Percentiles rank a stretch among this genome's conserved stretches.
Evolutionary conservation across 2,888 invertebrate species (phyloP).

Genomic region (Harpalus rubripes): DNA sequence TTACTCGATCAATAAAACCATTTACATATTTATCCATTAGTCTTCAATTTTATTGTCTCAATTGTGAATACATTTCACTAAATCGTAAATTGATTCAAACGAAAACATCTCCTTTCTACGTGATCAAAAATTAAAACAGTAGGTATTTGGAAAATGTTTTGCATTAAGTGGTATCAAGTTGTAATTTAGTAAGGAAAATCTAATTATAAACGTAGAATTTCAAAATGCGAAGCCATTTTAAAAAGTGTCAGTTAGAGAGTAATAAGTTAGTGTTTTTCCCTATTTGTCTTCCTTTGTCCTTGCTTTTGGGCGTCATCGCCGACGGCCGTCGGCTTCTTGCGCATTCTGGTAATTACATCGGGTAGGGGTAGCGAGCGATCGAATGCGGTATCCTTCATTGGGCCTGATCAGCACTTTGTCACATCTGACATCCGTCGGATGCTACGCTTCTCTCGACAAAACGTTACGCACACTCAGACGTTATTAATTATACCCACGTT

Average conservation of each 20-base stretch:
- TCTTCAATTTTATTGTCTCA: conserved; percentile 40
- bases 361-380: conserved; percentile 55
- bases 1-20: conserved; percentile 44
- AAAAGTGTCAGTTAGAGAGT: conserved; percentile 33
- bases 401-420: conserved; percentile 58
- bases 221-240: neutral
- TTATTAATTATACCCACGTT: conserved; percentile 39
- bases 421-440: conserved; percentile 49
- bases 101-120: conserved; percentile 2
- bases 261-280: conserved; percentile 40
- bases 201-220: conserved; percentile 20
- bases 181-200: conserved; percentile 7
- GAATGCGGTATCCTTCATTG: conserved; percentile 55
- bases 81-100: conserved; percentile 46
- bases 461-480: conserved; percentile 4
- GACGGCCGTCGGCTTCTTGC: conserved; percentile 48
- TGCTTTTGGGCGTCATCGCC: conserved; percentile 36
- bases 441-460: neutral
- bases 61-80: conserved; percentile 39
- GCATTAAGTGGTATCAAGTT: conserved; percentile 20
- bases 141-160: conserved; percentile 17
- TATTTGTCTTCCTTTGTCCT: conserved; percentile 57
- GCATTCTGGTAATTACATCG: conserved; percentile 55
- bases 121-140: conserved; percentile 23
- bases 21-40: conserved; percentile 52